phyloP scores from a whole-genome alignment of 2,797 vertebrate species.

The Zenarchopterus dispar region DNA sequence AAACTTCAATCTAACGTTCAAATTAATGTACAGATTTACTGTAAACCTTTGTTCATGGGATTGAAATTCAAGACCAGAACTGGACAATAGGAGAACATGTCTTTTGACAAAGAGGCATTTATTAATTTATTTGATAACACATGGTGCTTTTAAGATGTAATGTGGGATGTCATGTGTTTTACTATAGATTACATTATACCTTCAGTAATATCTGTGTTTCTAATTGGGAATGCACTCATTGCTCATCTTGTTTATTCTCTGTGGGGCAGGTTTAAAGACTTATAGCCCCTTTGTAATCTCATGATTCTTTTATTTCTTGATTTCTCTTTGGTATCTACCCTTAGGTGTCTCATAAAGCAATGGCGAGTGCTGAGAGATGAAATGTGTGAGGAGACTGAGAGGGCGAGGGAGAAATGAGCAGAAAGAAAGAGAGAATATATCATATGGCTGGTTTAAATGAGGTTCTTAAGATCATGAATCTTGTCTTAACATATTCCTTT shows the following conservation, averaged over 20 bases:
- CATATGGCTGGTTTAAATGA: constrained; percentile 43
- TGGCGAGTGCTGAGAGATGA: constrained; percentile 25
- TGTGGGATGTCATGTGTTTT: background rate
- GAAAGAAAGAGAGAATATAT: constrained; percentile 24
- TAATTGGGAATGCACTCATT: constrained; percentile 11
- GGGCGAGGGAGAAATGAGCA: constrained; percentile 11
- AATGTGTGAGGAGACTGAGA: constrained; percentile 25
- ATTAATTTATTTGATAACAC: background rate
- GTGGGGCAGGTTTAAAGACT: constrained; percentile 23
- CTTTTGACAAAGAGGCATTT: too few relatives aligned
- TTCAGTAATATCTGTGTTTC: background rate
- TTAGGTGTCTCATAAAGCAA: constrained; percentile 52
- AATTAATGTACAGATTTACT: constrained; percentile 1
- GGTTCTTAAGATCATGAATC: constrained; percentile 39
- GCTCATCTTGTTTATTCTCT: constrained; percentile 19
- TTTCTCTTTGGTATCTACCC: constrained; percentile 52
- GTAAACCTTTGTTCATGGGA: background rate
- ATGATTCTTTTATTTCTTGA: constrained; percentile 58
- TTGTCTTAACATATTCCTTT: constrained; percentile 26
- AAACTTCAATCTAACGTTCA: constrained; percentile 6
- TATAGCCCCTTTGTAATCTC: constrained; percentile 43
- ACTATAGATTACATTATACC: background rate
- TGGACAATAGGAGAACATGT: background rate
- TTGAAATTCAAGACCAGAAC: background rate
- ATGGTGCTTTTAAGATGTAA: constrained; percentile 5